Evolutionary conservation across 2,113 vertebrate genomes (phyloP), one percentile per base, ranked within the genome.

Genomic region (Gobius niger): DNA sequence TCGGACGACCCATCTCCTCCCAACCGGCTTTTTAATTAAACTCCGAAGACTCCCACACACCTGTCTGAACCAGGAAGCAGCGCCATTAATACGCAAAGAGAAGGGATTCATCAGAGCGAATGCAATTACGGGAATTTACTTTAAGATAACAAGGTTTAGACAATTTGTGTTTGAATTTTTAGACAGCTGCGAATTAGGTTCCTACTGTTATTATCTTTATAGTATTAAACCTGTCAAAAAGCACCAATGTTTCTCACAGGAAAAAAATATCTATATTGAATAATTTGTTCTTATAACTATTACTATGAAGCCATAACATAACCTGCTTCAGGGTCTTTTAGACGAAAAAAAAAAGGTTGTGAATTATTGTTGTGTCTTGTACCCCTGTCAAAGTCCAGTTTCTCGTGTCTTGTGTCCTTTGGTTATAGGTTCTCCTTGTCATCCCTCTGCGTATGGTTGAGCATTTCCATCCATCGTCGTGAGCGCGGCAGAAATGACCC

Each of bases 11-110:
- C 79, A 76, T 86, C 80, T 80, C 67, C 56, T 82, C 81, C 71
- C 80, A 81, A 80, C 78, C 59, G 79, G 81, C 68, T 76, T 87
- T 86, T 82, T 86, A 87, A 86, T 87, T 83, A 86, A 83, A 85
- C 63, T 47, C 78, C 74, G 65, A 65, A 81, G 59, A 52, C 77
- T 47, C 65, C 60, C 51, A 46, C 63, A 61, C 65, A 64, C 65
- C 68, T 63, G 41, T 44, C 75, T 63, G 15, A 67, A 79, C 82
- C 52, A 67, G 70, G 63, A 50, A 71, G 63, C 18, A 51, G 34
- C 63, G 56, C 34, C 41, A 73, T n/a, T 15, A 68, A 24, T 19
- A 0, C 49, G 54, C 76, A 44, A 44, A 61, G 75, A 80, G 76
- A 54, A 47, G 71, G n/a, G 57, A 82, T 85, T 78, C 75, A 70